These are phyloP conservation scores for Iguana delicatissima DNA, from an alignment of 2,797 vertebrate species.

Conservation along the genomic window DNA sequence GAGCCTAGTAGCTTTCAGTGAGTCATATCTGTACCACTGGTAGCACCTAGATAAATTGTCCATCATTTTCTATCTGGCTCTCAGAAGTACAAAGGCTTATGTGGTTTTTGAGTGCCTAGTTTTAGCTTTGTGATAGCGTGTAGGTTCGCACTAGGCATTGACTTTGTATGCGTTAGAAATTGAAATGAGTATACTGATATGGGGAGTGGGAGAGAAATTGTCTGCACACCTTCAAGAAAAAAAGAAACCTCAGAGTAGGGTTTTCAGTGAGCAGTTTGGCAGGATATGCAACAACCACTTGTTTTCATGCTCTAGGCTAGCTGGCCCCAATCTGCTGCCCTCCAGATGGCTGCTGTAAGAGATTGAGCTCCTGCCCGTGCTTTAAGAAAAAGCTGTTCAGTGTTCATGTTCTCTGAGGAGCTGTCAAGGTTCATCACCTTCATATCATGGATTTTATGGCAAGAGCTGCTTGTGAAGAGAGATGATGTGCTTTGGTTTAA, in stretches of 20 bases:
- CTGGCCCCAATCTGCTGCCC: background rate
- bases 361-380: background rate
- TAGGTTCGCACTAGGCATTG: background rate
- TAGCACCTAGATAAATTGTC: background rate
- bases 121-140: background rate
- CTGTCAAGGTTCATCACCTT: constrained; percentile 36
- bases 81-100: background rate
- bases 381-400: constrained; percentile 11
- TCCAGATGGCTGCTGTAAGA: constrained; percentile 16
- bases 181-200: background rate
- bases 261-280: background rate
- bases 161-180: background rate
- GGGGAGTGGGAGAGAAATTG: background rate
- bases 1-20: background rate
- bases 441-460: constrained; percentile 22
- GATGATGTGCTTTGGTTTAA: background rate
- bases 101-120: background rate
- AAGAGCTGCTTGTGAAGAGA: background rate
- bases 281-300: background rate
- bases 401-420: constrained; percentile 14
- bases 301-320: background rate
- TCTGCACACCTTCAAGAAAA: background rate
- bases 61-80: background rate
- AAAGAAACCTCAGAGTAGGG: background rate
- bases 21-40: background rate